Conservation (phyloP, 2,113 vertebrate species). For the Thunnus thynnus region DNA sequence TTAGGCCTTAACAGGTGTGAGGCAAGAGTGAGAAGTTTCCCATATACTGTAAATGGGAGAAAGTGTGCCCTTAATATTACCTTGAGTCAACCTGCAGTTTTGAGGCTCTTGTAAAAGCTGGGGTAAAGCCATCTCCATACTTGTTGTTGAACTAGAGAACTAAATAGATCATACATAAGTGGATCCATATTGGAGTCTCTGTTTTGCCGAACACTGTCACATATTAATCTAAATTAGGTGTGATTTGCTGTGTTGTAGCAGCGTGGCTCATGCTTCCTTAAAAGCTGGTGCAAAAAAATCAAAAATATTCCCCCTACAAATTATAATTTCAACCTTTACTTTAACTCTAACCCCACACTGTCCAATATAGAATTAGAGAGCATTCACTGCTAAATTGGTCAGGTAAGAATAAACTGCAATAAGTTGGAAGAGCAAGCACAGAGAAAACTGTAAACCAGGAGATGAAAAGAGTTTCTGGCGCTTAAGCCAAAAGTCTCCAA, state of each 20-base stretch:
- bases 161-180: constrained; percentile 49
- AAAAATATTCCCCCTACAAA: constrained; percentile 39
- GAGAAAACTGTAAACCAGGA: not conserved
- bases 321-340: constrained; percentile 38
- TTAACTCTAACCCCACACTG: constrained; percentile 19
- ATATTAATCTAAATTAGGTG: constrained; percentile 35
- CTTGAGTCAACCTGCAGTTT: constrained; percentile 50
- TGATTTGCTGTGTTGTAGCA: constrained; percentile 31
- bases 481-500: not conserved
- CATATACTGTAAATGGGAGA: constrained; percentile 53
- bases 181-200: constrained; percentile 43
- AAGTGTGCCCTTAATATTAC: constrained; percentile 61
- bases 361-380: constrained; percentile 17
- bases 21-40: constrained; percentile 37
- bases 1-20: constrained; percentile 36
- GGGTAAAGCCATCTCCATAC: constrained; percentile 26
- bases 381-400: constrained; percentile 23
- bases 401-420: constrained; percentile 11
- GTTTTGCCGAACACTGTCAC: constrained; percentile 44
- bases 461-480: constrained; percentile 2
- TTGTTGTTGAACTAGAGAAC: constrained; percentile 34
- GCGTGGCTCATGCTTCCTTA: constrained; percentile 15
- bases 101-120: constrained; percentile 40
- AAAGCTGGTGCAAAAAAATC: constrained; percentile 23
- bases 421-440: not conserved